A percentile compares a stretch with the other conserved stretches of the same genome.
Evolutionary conservation across 2,797 vertebrate species (phyloP).

Genomic region (Melanotaenia nigrans): DNA sequence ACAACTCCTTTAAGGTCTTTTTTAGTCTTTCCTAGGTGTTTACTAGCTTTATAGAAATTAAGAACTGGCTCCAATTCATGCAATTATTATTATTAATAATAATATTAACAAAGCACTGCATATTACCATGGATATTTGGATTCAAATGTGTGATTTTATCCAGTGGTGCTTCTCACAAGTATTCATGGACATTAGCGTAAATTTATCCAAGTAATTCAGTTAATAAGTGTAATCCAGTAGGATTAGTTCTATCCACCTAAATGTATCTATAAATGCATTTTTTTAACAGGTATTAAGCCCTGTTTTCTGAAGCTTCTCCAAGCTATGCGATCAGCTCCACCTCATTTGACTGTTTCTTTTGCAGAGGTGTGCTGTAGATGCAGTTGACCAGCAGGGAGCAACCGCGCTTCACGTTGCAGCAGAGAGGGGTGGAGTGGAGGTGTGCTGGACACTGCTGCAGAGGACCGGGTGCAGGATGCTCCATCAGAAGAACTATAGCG

Average conservation of each 20-base stretch:
- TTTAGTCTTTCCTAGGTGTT: not conserved
- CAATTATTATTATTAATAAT: not conserved
- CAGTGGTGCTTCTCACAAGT: not conserved
- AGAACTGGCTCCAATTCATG: not conserved
- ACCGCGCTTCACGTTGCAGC: conserved; percentile 85
- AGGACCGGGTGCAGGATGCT: conserved; percentile 77
- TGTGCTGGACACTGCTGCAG: conserved; percentile 85
- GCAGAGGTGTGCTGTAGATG: conserved; percentile 80
- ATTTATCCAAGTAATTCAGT: not conserved
- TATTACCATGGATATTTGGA: not conserved
- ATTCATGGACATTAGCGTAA: not conserved
- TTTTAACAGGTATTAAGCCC: no score
- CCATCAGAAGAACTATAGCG: conserved; percentile 77
- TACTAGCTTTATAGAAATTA: not conserved
- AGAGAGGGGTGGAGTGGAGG: conserved; percentile 81
- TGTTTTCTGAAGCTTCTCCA: not conserved
- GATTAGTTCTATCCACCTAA: not conserved
- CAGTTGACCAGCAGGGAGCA: conserved; percentile 82
- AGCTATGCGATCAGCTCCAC: not conserved
- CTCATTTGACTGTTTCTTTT: conserved; percentile 24
- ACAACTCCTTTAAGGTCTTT: not conserved
- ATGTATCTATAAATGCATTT: not conserved
- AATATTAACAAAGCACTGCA: not conserved
- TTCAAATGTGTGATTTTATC: not conserved
- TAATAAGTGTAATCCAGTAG: not conserved